Evolutionary conservation across 2,888 invertebrate species (phyloP).

Genomic region (Machimus rusticus): DNA sequence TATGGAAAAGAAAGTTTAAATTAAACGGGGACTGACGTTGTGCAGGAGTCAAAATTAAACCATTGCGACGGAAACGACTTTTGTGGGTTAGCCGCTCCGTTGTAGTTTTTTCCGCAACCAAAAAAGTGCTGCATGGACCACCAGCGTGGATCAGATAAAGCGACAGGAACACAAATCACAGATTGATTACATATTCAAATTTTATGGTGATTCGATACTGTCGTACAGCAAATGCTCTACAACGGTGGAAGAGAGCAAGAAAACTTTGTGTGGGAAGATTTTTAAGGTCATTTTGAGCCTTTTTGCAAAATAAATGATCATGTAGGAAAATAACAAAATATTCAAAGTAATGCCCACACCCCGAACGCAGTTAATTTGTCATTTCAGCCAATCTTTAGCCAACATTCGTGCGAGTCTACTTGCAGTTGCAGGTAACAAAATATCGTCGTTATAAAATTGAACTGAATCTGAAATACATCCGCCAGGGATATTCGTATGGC

Average conservation of each 20-base stretch:
- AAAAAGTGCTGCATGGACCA: slow-evolving; percentile 2
- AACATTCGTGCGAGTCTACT: background rate
- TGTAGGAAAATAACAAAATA: background rate
- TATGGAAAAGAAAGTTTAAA: background rate
- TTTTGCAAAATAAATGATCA: background rate
- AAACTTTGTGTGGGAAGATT: background rate
- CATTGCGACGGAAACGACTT: background rate
- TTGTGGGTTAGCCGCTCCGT: background rate
- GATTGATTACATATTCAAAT: slow-evolving; percentile 35
- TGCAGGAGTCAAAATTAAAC: background rate
- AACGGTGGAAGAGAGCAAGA: background rate
- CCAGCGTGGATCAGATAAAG: slow-evolving; percentile 11
- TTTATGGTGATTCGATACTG: slow-evolving; percentile 30
- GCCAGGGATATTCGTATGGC: background rate
- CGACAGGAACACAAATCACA: slow-evolving; percentile 1
- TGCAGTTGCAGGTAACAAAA: background rate
- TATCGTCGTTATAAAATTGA: background rate
- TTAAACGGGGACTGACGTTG: background rate
- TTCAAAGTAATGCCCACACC: background rate
- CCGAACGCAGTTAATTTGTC: background rate
- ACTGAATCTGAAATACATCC: background rate
- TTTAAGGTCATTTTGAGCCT: background rate
- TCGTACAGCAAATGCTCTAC: background rate
- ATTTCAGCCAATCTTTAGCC: background rate
- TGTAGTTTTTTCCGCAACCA: background rate